These are phyloP conservation scores for Parasteatoda tepidariorum DNA, from an alignment of 1,140 invertebrate species.

Conservation along the genomic window DNA sequence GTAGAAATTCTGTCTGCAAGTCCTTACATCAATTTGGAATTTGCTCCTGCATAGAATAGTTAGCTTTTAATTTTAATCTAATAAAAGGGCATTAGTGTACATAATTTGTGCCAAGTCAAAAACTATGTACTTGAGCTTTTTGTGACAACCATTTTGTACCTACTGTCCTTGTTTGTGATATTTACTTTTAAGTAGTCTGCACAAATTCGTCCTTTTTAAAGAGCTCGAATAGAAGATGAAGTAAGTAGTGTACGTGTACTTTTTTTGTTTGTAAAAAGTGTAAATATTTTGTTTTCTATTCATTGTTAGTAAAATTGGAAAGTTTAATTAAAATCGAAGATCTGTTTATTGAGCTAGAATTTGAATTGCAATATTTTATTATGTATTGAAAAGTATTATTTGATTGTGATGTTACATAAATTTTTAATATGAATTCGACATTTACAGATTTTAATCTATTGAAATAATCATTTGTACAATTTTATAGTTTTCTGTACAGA, in stretches of 20 bases:
- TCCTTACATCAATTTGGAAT: conserved; percentile 56
- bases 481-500: background rate
- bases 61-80: background rate
- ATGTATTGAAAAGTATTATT: too few species aligned
- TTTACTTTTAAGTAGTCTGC: background rate
- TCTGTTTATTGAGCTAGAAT: too few species aligned
- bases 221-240: too few species aligned
- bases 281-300: background rate
- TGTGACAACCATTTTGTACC: background rate
- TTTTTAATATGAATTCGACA: too few species aligned
- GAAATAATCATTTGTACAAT: background rate
- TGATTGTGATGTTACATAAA: too few species aligned
- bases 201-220: too few species aligned
- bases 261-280: background rate
- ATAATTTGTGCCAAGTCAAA: conserved; percentile 11
- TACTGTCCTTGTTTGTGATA: background rate
- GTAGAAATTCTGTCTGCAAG: conserved; percentile 45
- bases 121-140: too few species aligned
- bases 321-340: too few species aligned
- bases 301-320: too few species aligned
- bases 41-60: conserved; percentile 15
- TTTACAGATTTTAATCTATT: too few species aligned
- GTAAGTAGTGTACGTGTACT: too few species aligned
- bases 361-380: too few species aligned
- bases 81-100: background rate